Base-by-base conservation (phyloP, 2,113 vertebrate genomes). In the Takifugu bimaculatus region DNA sequence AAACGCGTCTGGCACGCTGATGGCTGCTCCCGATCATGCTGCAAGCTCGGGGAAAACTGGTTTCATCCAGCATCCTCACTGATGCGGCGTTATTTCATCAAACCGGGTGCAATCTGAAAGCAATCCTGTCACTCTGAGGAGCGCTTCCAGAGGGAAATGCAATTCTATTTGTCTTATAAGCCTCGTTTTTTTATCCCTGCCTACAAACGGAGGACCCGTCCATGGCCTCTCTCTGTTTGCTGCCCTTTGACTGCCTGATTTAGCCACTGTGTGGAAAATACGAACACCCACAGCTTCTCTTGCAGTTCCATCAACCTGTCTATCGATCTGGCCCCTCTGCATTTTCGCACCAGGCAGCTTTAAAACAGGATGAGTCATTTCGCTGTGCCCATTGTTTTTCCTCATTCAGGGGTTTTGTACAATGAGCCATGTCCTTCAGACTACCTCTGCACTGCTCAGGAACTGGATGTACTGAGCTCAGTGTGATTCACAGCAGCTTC, bases 391-490 rank as follows among this genome's bases (percentile, higher is more conserved):
- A 59, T 74, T 81, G 74, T 71, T 81, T 50, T 65, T 74, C 27
- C 60, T 60, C 27, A 2, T 56, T 70, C 59, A 3, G 28, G 25
- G 15, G 29, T 15, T 43, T 29, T 45, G 25, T 14, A 63, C 54
- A 35, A 56, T 49, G 65, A 73, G 57, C 35, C 26, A 39, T 62
- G 80, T 83, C 82, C 82, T 86, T 88, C 65, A 72, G 65, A 66
- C 72, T 70, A 68, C 79, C 81, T 86, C 78, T 84, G 74, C 80
- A 44, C 60, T 54, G 67, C 77, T 63, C 75, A 59, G 74, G 74
- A 57, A 79, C 80, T 74, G 39, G 42, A 68, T 82, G 76, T 75
- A 28, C 70, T 3, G n/a, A 7, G 32, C 64, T 77, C 54, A 4
- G 54, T 27, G 60, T 35, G 50, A 27, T 57, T 60, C 63, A 13